Conservation (phyloP, 2,797 vertebrate species). For the Enteromius afrohamiltoni region DNA sequence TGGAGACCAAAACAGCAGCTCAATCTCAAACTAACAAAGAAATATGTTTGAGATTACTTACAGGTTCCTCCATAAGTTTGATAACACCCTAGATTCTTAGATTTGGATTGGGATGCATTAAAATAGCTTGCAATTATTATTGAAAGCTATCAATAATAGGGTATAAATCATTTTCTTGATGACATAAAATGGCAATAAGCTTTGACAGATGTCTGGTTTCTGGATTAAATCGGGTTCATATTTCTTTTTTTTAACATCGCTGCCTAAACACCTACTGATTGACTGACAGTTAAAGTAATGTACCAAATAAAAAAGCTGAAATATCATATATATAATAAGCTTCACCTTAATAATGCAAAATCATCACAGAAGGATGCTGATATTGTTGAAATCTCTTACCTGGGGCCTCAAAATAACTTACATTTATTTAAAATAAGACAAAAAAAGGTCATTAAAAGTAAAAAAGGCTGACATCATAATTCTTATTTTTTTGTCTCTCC, state of each 20-base stretch:
- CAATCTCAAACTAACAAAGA: background rate
- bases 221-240: background rate
- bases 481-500: no score
- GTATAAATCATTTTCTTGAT: background rate
- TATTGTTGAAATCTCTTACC: background rate
- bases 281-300: background rate
- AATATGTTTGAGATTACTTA: background rate
- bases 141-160: background rate
- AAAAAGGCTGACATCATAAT: background rate
- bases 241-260: background rate
- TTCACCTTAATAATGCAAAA: background rate
- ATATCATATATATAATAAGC: no score
- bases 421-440: no score
- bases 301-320: background rate
- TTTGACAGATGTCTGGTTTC: background rate
- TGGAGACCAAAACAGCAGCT: background rate
- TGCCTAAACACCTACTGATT: background rate
- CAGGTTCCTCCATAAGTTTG: background rate
- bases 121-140: background rate
- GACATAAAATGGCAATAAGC: background rate
- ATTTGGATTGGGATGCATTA: background rate
- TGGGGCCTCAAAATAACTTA: background rate
- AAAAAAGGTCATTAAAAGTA: background rate
- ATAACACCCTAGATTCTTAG: background rate
- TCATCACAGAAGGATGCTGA: background rate